Conservation (phyloP, 1,140 invertebrate species). For the Chionoecetes opilio region DNA sequence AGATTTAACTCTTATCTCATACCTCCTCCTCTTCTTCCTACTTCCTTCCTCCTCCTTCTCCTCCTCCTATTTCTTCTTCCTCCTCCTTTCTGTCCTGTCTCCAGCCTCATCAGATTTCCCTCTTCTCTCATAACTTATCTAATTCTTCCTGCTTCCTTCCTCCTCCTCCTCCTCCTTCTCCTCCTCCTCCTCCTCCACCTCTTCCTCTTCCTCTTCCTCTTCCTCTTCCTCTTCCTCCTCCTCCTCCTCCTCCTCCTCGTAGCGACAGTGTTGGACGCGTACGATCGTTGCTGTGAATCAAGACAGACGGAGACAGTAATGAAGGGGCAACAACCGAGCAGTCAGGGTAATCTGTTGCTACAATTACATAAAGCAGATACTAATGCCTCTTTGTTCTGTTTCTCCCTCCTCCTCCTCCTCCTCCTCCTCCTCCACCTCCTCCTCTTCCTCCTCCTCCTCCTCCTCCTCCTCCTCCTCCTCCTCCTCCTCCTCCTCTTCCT, state of each 20-base stretch:
- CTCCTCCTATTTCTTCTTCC: background rate
- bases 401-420: background rate
- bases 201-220: background rate
- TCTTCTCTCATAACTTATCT: no score
- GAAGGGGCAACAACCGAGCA: background rate
- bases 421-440: background rate
- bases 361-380: background rate
- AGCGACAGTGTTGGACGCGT: no score
- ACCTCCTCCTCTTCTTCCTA: no score
- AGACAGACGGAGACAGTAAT: background rate
- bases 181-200: background rate
- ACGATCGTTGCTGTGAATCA: background rate
- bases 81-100: background rate
- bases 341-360: background rate
- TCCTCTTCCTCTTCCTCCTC: background rate
- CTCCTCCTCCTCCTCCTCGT: background rate
- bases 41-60: background rate
- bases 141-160: background rate
- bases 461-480: background rate
- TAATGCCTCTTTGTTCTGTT: background rate
- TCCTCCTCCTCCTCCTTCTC: background rate
- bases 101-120: background rate
- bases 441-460: background rate
- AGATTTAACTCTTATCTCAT: no score
- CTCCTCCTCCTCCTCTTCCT: constrained; percentile 38